Evolutionary conservation across 2,113 vertebrate genomes (phyloP), one percentile per base, ranked within the genome.

Genomic region (Gobiocypris rarus): DNA sequence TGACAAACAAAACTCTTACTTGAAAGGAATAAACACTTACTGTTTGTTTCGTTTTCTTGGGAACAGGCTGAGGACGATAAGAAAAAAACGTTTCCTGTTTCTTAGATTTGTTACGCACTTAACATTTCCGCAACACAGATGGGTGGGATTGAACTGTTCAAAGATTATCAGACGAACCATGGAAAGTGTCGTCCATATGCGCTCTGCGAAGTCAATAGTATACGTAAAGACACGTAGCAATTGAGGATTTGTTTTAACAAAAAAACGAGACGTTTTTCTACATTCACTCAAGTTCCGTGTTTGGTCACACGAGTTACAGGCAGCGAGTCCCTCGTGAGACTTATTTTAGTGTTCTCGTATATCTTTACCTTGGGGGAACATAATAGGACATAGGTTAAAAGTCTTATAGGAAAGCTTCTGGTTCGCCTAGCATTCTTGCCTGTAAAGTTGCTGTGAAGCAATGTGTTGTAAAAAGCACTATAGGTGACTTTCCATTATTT

Each of bases 231-330:
- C 19, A 22, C 19, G 8, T 0, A 22, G 24, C 15, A 3, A 34
- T 1, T 9, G 17, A 26, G 26, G 6, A 1, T 38, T 22, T 34
- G 14, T 31, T n/a, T n/a, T n/a, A n/a, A 5, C 1, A 75, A 34
- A 54, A n/a, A 22, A 13, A 34, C 0, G 19, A 67, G 63, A 38
- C 9, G 45, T 84, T 14, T 41, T 4, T 34, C n/a, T 17, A 69
- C n/a, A 5, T 71, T 9, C 41, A 31, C 43, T 67, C 10, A 58
- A 79, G 59, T 76, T 87, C 71, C 61, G 82, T 26, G 19, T 83
- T 75, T 17, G 41, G 71, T 84, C 82, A 87, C 86, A 50, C 83
- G 76, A 34, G 58, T 75, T 80, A 19, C 54, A 67, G 13, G 14
- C 71, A 52, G 24, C 1, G 24, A 1, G 1, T 38, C 17, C 17